Evolutionary conservation across 64 coral and sea anemone species (phyloP).

Genomic region (Montipora foliosa): DNA sequence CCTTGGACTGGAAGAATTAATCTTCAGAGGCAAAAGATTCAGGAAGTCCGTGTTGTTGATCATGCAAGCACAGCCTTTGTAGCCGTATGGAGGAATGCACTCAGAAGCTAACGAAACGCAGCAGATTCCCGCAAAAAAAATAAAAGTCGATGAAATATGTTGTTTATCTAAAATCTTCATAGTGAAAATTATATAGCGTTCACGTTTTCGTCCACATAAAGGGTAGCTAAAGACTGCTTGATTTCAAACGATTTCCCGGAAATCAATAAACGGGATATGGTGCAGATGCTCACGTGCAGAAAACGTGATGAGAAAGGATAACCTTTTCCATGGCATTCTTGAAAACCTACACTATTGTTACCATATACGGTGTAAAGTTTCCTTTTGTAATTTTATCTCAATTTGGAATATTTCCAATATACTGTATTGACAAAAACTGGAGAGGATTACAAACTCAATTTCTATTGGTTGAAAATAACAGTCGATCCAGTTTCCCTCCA

Average conservation of each 20-base stretch:
- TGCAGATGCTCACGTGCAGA: not conserved
- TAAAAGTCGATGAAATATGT: not conserved
- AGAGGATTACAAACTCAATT: not conserved
- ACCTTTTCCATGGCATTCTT: not conserved
- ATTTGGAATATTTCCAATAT: too few relatives aligned
- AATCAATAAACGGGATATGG: not conserved
- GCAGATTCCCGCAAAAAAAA: not conserved
- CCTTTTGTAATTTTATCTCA: not conserved
- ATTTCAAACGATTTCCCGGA: not conserved
- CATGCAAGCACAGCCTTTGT: constrained; percentile 50
- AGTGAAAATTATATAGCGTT: not conserved
- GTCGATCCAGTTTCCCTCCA: not conserved
- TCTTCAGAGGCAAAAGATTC: constrained; percentile 50
- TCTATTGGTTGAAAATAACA: not conserved
- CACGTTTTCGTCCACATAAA: not conserved
- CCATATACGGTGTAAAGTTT: not conserved
- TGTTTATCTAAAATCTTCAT: not conserved
- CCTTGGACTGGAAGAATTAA: constrained; percentile 42
- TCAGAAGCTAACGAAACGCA: not conserved
- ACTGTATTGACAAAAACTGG: too few relatives aligned
- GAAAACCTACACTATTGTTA: not conserved
- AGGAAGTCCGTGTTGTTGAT: constrained; percentile 8
- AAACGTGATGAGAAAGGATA: not conserved
- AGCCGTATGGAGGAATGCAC: not conserved
- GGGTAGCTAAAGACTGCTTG: not conserved